Base-by-base conservation (phyloP, 1,140 invertebrate genomes). In the Drosophila hydei region DNA sequence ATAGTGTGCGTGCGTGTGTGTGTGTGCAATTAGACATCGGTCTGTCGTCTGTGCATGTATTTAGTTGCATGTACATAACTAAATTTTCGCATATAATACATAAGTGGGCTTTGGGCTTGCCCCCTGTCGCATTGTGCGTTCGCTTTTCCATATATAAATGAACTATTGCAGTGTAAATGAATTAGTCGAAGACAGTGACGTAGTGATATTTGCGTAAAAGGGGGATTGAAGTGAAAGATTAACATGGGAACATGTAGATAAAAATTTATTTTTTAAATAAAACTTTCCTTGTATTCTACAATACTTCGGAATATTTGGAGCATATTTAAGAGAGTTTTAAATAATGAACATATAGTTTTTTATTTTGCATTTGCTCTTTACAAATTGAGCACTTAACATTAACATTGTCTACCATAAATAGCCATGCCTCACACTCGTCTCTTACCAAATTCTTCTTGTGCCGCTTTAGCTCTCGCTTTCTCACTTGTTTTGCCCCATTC, bases 101-200 rank as follows among this genome's bases (percentile, higher is more conserved):
- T 87, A 87, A 87, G 81, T 77, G 85, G 70, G 72, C 75, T 67
- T 48, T 48, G 72, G 72, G 54, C 65, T 72, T 72, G 23, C 25
- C 64, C 38, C 45, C 40, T 18, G 43, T 56, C 38, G 65, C 61
- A 59, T 63, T 77, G 70, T 85, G 74, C 62, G 54, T 50, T 72
- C 61, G 64, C 64, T 74, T 81, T 85, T 77, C 69, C 71, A 87
- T 87, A 87, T 89, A 88, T 88, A 88, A 88, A 88, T 88, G 83
- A 88, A 88, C 83, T 88, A 88, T 88, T 88, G 83, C 83, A 88
- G 83, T 88, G 83, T 88, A 88, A 88, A 88, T 88, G 83, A 88
- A 88, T 88, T 88, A 89, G 83, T 88, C 75, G 51, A 51, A 42
- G 55, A 8, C 83, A 88, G 67, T 18, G 84, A 45, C 55, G 75